These are phyloP conservation scores for Phengaris alcon DNA, from an alignment of 2,888 invertebrate genomes.

Conservation along the genomic window DNA sequence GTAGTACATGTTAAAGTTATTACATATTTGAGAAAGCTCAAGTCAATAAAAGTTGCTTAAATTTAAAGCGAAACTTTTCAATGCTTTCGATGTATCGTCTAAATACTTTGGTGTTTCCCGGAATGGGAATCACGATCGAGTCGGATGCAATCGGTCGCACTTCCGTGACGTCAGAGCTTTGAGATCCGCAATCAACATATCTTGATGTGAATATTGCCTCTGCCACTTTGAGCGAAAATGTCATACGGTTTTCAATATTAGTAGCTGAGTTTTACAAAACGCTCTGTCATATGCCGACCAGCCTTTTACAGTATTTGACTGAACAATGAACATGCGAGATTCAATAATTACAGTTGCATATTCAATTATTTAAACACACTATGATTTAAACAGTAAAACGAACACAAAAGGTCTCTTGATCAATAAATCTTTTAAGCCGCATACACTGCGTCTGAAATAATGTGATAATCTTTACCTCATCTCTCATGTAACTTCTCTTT, in stretches of 20 bases:
- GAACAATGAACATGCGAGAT: too few species aligned
- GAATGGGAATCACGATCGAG: constrained; percentile 56
- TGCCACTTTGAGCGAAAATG: not conserved
- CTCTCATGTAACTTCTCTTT: too few species aligned
- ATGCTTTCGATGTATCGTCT: constrained; percentile 15
- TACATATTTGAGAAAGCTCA: not conserved
- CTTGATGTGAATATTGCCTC: constrained; percentile 28
- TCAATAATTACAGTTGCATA: too few species aligned
- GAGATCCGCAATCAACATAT: constrained; percentile 40
- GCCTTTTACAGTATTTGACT: too few species aligned
- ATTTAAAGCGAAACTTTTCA: constrained; percentile 7
- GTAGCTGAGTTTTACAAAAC: not conserved
- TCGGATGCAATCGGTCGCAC: constrained; percentile 60
- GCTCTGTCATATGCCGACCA: too few species aligned
- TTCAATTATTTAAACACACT: too few species aligned
- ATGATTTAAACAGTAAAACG: too few species aligned
- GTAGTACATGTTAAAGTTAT: constrained; percentile 11
- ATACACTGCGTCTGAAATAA: too few species aligned
- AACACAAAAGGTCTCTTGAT: too few species aligned
- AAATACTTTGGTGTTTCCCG: constrained; percentile 45
- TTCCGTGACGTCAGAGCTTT: constrained; percentile 50
- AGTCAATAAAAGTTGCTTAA: not conserved
- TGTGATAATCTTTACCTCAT: too few species aligned
- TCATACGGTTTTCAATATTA: constrained; percentile 4
- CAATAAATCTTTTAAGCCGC: too few species aligned